Percentiles rank a stretch among this genome's conserved stretches.
Evolutionary conservation across 2,888 invertebrate genomes (phyloP).

Genomic region (Meiosimyza decipiens): DNA sequence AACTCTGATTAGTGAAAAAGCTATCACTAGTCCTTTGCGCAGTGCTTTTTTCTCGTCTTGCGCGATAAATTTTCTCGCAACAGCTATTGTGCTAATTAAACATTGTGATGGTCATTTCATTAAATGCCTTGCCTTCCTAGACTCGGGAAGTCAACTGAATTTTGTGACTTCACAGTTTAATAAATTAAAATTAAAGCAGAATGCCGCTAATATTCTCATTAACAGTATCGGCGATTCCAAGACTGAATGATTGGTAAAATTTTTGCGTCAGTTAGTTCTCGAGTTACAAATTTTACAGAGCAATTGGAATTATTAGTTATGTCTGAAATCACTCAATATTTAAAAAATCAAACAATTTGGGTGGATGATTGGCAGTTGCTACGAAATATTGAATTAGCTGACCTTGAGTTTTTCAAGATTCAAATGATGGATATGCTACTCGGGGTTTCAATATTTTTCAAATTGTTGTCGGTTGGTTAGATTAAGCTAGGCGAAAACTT

Average conservation of each 20-base stretch:
- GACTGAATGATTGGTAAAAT: background rate
- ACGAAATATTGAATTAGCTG: background rate
- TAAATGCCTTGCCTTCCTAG: too few relatives aligned
- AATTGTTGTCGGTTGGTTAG: background rate
- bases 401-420: background rate
- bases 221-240: background rate
- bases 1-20: too few relatives aligned
- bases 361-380: background rate
- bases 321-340: background rate
- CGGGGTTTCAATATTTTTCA: background rate
- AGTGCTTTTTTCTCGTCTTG: too few relatives aligned
- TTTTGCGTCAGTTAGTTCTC: background rate
- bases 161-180: background rate
- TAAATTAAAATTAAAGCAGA: background rate
- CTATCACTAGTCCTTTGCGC: too few relatives aligned
- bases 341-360: background rate
- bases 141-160: background rate
- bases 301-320: background rate
- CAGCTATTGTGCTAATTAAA: too few relatives aligned
- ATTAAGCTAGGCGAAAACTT: background rate
- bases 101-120: too few relatives aligned
- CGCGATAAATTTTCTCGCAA: too few relatives aligned
- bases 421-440: background rate
- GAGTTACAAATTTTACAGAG: background rate
- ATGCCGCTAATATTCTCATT: background rate